phyloP scores from a whole-genome alignment of 2,797 vertebrate genomes.

The Setipinna tenuifilis region DNA sequence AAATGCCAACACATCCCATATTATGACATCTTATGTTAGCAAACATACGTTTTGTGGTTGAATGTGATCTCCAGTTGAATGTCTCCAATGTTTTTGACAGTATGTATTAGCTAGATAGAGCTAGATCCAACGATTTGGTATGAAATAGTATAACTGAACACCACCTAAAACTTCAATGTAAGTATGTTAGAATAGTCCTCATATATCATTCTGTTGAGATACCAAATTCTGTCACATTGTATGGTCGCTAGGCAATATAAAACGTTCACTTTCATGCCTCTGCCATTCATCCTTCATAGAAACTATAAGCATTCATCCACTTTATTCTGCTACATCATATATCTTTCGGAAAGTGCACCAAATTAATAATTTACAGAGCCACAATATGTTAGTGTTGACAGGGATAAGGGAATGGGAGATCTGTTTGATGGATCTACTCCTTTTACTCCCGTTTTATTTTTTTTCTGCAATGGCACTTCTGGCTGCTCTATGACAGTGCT shows the following conservation, averaged over 20 bases:
- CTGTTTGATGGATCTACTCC: neutral
- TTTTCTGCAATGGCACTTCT: neutral
- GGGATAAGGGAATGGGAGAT: constrained; percentile 18
- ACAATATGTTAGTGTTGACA: constrained; percentile 24
- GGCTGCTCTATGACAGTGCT: neutral
- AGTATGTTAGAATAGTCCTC: neutral
- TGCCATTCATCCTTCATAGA: neutral
- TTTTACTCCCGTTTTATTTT: neutral
- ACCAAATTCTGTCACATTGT: neutral
- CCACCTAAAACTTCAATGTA: neutral
- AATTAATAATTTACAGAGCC: neutral
- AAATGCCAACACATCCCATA: no score
- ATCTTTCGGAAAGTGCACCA: constrained; percentile 21
- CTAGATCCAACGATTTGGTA: neutral
- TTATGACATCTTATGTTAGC: no score
- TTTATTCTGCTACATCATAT: constrained; percentile 23
- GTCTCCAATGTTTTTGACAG: neutral
- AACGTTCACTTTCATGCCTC: neutral
- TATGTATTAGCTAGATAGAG: neutral
- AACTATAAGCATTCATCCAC: neutral
- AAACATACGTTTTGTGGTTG: no score
- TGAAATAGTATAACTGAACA: neutral
- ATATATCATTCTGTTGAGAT: neutral
- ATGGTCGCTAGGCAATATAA: neutral
- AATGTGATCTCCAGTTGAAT: neutral